Conservation (phyloP, 2,888 invertebrate genomes). For the Athrips mouffetella region DNA sequence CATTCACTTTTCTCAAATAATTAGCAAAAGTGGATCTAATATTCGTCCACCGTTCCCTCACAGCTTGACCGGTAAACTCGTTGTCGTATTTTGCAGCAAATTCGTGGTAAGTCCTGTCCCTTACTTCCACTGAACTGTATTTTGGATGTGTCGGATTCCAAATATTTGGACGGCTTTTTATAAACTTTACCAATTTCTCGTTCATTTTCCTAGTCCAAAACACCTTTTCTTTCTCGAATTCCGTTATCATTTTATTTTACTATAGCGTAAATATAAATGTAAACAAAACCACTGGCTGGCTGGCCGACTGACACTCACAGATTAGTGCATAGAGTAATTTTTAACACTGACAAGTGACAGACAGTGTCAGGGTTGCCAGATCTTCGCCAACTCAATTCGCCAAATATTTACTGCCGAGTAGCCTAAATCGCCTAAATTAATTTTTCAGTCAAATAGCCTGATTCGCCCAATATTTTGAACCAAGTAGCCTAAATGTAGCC, state of each 20-base stretch:
- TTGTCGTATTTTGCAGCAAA: constrained; percentile 62
- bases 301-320: too few relatives aligned
- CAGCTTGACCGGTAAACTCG: constrained; percentile 63
- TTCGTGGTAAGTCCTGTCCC: constrained; percentile 60
- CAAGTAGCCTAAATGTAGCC: too few relatives aligned
- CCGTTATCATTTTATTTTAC: constrained; percentile 54
- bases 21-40: constrained; percentile 65
- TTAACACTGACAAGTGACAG: too few relatives aligned
- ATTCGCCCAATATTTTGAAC: too few relatives aligned
- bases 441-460: too few relatives aligned
- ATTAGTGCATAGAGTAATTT: too few relatives aligned
- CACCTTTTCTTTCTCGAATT: constrained; percentile 66
- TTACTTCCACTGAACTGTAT: constrained; percentile 53
- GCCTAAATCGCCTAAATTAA: too few relatives aligned
- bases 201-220: constrained; percentile 71
- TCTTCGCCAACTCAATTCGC: too few relatives aligned
- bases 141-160: constrained; percentile 69
- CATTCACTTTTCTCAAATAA: constrained; percentile 60
- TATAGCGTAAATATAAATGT: too few relatives aligned
- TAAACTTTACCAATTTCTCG: constrained; percentile 60
- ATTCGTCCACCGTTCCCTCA: constrained; percentile 70
- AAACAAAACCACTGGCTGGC: too few relatives aligned
- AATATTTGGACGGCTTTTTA: constrained; percentile 57
- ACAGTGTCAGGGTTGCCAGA: too few relatives aligned
- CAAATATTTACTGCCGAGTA: too few relatives aligned